Conservation (phyloP, 2,888 invertebrate genomes). For the Luffia ferchaultella region DNA sequence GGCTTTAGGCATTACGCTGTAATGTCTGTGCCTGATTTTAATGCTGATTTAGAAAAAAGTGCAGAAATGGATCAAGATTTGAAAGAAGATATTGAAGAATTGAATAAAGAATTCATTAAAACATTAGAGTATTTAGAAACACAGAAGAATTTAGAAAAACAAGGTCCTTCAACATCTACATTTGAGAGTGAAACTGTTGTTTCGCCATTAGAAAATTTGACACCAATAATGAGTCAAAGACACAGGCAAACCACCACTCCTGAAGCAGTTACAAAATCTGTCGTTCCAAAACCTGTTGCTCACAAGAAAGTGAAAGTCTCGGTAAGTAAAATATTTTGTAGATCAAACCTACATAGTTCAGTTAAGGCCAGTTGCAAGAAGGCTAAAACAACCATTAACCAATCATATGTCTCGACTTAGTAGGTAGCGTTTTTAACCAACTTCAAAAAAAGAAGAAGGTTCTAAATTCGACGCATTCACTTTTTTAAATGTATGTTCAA, state of each 20-base stretch:
- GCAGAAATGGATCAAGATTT: constrained; percentile 34
- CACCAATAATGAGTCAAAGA: background rate
- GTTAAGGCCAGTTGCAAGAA: no score
- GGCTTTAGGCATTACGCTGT: constrained; percentile 71
- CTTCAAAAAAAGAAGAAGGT: no score
- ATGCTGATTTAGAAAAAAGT: constrained; percentile 21
- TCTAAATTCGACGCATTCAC: no score
- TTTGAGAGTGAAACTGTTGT: background rate
- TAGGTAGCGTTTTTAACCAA: no score
- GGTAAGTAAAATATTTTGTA: constrained; percentile 33
- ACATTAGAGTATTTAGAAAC: constrained; percentile 41
- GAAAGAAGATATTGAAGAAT: constrained; percentile 44
- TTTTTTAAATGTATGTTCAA: no score
- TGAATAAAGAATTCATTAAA: constrained; percentile 50
- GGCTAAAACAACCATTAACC: no score
- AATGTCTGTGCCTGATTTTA: constrained; percentile 38
- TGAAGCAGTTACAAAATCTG: constrained; percentile 9
- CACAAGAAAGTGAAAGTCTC: constrained; percentile 48
- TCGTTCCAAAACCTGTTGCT: constrained; percentile 35
- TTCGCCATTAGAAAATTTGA: background rate
- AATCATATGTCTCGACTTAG: no score
- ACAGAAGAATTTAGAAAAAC: constrained; percentile 13
- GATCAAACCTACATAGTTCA: no score
- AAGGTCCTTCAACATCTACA: background rate
- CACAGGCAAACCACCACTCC: constrained; percentile 14